Percentiles rank a stretch among this genome's conserved stretches.
These are phyloP conservation scores for Oligia fasciuncula DNA, from an alignment of 2,888 invertebrate genomes.

Conservation along the genomic window DNA sequence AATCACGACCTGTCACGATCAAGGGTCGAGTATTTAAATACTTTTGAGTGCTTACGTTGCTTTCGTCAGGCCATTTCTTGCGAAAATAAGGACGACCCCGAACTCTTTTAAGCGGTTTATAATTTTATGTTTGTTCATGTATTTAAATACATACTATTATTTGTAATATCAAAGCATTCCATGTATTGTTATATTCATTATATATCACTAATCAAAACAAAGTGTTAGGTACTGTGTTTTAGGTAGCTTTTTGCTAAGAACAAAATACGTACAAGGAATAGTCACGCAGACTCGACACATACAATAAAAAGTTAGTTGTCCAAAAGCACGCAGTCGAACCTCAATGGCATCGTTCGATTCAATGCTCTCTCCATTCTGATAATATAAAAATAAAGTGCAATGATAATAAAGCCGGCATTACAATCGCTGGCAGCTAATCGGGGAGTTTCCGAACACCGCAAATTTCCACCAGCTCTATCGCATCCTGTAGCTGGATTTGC, in stretches of 20 bases:
- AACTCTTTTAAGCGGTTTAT: constrained; percentile 37
- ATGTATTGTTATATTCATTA: neutral
- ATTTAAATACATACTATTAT: neutral
- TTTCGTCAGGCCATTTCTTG: constrained; percentile 18
- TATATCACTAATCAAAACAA: constrained; percentile 1
- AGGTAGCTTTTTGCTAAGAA: neutral
- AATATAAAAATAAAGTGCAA: constrained; percentile 63
- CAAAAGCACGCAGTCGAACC: constrained; percentile 6
- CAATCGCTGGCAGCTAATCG: constrained; percentile 66
- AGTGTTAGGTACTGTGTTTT: neutral
- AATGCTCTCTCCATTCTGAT: constrained; percentile 26
- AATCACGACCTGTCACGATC: constrained; percentile 36
- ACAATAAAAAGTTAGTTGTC: constrained; percentile 9
- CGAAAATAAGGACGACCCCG: neutral
- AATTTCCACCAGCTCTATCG: constrained; percentile 53
- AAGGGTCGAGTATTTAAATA: constrained; percentile 35
- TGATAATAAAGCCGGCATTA: constrained; percentile 59
- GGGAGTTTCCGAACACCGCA: constrained; percentile 67
- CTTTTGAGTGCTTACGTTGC: constrained; percentile 17
- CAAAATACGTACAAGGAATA: neutral
- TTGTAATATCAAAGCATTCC: neutral
- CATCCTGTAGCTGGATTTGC: constrained; percentile 23
- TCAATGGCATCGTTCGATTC: constrained; percentile 32
- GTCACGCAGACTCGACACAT: neutral
- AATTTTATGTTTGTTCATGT: constrained; percentile 9